A percentile compares a stretch with the other conserved stretches of the same genome.
phyloP scores from a whole-genome alignment of 1,140 invertebrate genomes.

The Pinna nobilis region DNA sequence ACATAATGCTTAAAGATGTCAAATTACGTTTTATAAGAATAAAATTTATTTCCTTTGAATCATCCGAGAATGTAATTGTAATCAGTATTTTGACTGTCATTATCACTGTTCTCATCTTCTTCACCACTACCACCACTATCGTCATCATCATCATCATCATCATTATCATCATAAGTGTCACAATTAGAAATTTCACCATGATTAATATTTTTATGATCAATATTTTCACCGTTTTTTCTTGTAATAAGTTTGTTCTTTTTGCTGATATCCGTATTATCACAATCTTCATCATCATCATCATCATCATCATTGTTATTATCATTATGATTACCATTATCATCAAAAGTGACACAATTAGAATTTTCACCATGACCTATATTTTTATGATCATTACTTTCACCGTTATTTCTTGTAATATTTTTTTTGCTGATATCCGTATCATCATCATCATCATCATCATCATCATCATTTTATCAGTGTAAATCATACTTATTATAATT shows the following conservation, averaged over 20 bases:
- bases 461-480: neutral
- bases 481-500: neutral
- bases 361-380: neutral
- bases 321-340: neutral
- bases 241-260: no score
- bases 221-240: no score
- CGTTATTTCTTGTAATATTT: neutral
- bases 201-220: neutral
- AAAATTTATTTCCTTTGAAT: no score
- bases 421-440: neutral
- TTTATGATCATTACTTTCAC: neutral
- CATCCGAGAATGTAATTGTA: no score
- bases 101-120: neutral
- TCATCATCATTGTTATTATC: neutral
- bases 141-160: neutral
- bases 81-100: neutral
- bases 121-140: neutral
- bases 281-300: conserved; percentile 9
- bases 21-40: no score
- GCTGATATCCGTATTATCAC: neutral
- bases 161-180: neutral
- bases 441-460: neutral
- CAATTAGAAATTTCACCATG: neutral
- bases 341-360: neutral
- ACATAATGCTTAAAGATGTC: no score